A percentile compares a stretch with the other conserved stretches of the same genome.
Conservation (phyloP, 2,888 invertebrate genomes). For the Pocota personata region DNA sequence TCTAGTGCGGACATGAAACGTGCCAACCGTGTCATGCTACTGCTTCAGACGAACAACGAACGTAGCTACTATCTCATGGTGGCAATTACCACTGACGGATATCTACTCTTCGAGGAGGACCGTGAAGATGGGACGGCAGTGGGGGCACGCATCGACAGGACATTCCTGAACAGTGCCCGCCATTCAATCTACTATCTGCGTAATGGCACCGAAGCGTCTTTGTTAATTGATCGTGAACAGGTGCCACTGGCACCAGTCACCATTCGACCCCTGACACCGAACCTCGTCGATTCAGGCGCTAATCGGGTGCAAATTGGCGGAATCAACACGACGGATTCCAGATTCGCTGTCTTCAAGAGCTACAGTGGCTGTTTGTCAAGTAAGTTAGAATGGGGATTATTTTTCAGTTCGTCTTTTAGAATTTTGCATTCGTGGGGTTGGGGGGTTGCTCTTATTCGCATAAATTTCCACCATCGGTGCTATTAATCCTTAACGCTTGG, state of each 20-base stretch:
- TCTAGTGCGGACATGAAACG: slow-evolving; percentile 91
- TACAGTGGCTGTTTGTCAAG: slow-evolving; percentile 96
- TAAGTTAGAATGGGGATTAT: slow-evolving; percentile 83
- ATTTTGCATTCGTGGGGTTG: slow-evolving; percentile 21
- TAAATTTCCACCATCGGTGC: slow-evolving; percentile 76
- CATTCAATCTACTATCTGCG: slow-evolving; percentile 90
- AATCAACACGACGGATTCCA: slow-evolving; percentile 91
- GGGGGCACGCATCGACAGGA: slow-evolving; percentile 90
- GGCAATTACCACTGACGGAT: slow-evolving; percentile 92
- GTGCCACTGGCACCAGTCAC: slow-evolving; percentile 88
- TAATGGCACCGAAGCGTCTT: slow-evolving; percentile 88
- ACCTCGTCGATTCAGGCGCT: slow-evolving; percentile 86
- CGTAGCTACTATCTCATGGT: slow-evolving; percentile 93
- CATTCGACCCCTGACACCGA: slow-evolving; percentile 87
- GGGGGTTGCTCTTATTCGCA: slow-evolving; percentile 58
- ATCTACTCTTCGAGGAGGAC: slow-evolving; percentile 93
- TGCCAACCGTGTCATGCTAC: slow-evolving; percentile 89
- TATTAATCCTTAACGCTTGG: slow-evolving; percentile 78
- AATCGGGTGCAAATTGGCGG: slow-evolving; percentile 95
- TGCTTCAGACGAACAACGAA: slow-evolving; percentile 92
- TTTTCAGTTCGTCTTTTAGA: neutral
- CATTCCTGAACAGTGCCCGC: slow-evolving; percentile 91
- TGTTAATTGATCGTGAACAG: slow-evolving; percentile 90
- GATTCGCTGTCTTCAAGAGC: slow-evolving; percentile 92
- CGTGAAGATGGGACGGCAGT: slow-evolving; percentile 87